Conservation (phyloP, 2,113 vertebrate genomes). For the Chinchilla lanigera region DNA sequence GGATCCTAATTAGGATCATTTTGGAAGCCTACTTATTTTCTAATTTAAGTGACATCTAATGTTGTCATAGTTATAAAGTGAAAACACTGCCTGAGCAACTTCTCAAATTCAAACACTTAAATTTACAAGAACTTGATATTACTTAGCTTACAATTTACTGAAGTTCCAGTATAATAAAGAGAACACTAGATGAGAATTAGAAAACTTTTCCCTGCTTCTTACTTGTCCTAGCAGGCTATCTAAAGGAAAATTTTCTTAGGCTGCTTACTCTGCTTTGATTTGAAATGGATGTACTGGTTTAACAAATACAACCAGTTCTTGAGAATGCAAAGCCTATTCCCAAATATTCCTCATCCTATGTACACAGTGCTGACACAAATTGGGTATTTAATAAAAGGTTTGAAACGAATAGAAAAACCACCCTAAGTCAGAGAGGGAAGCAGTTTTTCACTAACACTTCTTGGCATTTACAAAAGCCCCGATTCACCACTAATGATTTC, state of each 20-base stretch:
- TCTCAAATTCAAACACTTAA: conserved; percentile 51
- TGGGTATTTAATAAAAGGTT: conserved; percentile 33
- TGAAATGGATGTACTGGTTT: conserved; percentile 45
- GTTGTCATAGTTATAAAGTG: conserved; percentile 30
- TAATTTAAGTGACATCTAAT: conserved; percentile 57
- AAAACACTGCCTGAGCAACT: conserved; percentile 57
- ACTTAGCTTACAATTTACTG: not conserved
- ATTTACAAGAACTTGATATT: conserved; percentile 50
- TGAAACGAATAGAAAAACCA: conserved; percentile 44
- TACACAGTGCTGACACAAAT: conserved; percentile 9
- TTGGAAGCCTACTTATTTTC: conserved; percentile 57
- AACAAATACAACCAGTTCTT: conserved; percentile 59
- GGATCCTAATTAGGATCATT: not conserved
- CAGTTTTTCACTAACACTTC: conserved; percentile 35
- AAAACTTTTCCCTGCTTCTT: not conserved
- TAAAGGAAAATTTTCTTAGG: conserved; percentile 31
- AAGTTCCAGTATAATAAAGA: not conserved
- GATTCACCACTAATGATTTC: conserved; percentile 51
- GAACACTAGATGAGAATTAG: not conserved
- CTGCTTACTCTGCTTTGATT: conserved; percentile 39
- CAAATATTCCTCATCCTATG: conserved; percentile 40
- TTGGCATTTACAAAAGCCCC: conserved; percentile 49
- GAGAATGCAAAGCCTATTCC: conserved; percentile 53
- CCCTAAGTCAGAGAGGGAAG: conserved; percentile 27
- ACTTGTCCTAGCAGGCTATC: not conserved